A percentile compares a stretch with the other conserved stretches of the same genome.
phyloP scores from a whole-genome alignment of 2,888 invertebrate genomes.

The Polia nebulosa region DNA sequence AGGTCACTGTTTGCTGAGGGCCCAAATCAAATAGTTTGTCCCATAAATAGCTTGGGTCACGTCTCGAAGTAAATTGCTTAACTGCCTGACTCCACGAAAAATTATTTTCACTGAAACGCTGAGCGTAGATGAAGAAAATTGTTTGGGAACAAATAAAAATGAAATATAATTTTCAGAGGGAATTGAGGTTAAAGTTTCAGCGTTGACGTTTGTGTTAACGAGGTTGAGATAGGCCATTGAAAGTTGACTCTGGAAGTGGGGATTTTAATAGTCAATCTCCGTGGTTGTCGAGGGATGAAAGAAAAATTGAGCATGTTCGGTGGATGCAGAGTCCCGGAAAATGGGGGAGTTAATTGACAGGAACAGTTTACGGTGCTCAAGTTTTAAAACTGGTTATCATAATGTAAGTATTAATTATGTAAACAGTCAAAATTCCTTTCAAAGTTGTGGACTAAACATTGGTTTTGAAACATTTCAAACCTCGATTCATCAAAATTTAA shows the following conservation, averaged over 20 bases:
- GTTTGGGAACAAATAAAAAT: conserved; percentile 69
- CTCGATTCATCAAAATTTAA: conserved; percentile 28
- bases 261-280: conserved; percentile 55
- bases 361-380: background rate
- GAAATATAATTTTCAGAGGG: conserved; percentile 60
- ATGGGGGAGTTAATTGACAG: conserved; percentile 11
- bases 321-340: conserved; percentile 1
- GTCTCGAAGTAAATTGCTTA: conserved; percentile 69
- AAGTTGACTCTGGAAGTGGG: conserved; percentile 39
- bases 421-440: background rate
- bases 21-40: conserved; percentile 71
- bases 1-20: conserved; percentile 67
- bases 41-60: conserved; percentile 70
- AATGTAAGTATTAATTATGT: background rate
- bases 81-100: conserved; percentile 66
- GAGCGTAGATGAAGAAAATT: conserved; percentile 61
- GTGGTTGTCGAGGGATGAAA: conserved; percentile 21
- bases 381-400: too few species aligned
- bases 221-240: conserved; percentile 51
- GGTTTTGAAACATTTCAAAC: conserved; percentile 3
- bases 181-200: conserved; percentile 59
- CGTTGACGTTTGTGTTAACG: conserved; percentile 60
- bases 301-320: conserved; percentile 29
- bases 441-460: background rate
- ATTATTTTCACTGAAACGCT: conserved; percentile 67